Conservation (phyloP, 2,113 vertebrate species). For the Rhodinocichla rosea region DNA sequence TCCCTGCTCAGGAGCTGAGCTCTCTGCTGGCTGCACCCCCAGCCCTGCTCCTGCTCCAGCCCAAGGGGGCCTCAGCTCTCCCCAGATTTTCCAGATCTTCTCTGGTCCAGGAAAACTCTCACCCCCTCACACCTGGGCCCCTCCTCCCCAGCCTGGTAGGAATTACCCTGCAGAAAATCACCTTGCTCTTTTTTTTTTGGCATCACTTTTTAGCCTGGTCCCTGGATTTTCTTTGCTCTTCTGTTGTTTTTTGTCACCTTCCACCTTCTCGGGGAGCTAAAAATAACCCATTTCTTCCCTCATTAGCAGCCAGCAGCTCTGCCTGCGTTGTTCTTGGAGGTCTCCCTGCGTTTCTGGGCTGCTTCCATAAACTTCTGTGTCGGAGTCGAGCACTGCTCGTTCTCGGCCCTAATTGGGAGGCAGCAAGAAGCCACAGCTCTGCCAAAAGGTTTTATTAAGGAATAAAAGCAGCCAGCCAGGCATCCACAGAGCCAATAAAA, state of each 20-base stretch:
- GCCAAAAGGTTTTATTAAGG: conserved; percentile 34
- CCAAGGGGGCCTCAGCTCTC: not conserved
- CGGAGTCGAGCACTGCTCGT: not conserved
- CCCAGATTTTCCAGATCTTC: not conserved
- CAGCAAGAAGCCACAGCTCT: conserved; percentile 30
- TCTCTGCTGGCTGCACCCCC: not conserved
- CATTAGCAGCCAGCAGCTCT: conserved; percentile 39
- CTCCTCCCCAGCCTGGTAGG: not conserved
- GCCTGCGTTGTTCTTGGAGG: conserved; percentile 30
- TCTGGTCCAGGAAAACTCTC: rapidly evolving
- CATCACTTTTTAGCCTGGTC: not conserved
- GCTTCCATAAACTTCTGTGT: conserved; percentile 8
- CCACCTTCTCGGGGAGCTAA: conserved; percentile 51
- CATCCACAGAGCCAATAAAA: not conserved
- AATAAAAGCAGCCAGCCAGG: not conserved
- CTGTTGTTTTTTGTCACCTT: conserved; percentile 19
- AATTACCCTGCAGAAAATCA: not conserved
- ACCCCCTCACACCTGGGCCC: rapidly evolving
- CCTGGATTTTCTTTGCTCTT: not conserved
- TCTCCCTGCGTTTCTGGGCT: not conserved
- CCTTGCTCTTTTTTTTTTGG: not conserved
- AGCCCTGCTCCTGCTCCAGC: not conserved
- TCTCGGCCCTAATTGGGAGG: conserved; percentile 32
- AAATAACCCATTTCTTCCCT: conserved; percentile 43
- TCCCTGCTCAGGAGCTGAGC: not conserved